Evolutionary conservation across 2,113 vertebrate genomes (phyloP), one percentile per base, ranked within the genome.

Genomic region (Pycnonotus jocosus): DNA sequence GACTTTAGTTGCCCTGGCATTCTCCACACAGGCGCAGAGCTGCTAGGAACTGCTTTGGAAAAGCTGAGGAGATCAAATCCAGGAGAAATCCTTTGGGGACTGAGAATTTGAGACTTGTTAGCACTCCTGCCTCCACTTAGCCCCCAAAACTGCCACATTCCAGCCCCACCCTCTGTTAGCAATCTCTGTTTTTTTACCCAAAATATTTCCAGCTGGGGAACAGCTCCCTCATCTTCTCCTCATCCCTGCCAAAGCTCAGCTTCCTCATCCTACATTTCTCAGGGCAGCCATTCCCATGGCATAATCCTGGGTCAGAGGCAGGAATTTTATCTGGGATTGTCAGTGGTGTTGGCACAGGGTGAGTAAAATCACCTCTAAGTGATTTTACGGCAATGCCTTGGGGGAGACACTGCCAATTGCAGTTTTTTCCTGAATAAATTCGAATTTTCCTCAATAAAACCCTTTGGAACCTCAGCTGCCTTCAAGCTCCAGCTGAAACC

Each of bases 321-420:
- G 70, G 40, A 82, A 35, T 24, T 17, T 27, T 2, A 8, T 3
- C 45, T 30, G 69, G 11, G 6, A 6, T 56, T 87, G 70, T 62
- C 22, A 3, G 2, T 11, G 0, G 0, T 7, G 2, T 9, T 8
- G 60, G 20, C 12, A 23, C 15, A 69, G 20, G 50, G 6, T 0
- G 2, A 40, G 12, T 13, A 3, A 80, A 77, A 42, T 3, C 21
- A 10, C 33, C 12, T 10, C 62, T 4, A 31, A 38, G n/a, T 38
- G 38, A 38, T 38, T 38, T 38, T 1, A 0, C 3, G 15, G n/a
- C 38, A 79, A 22, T 11, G 8, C n/a, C 45, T 48, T 4, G 3
- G 31, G 47, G 47, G 35, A 19, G 35, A 28, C 4, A 51, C 57
- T 16, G 3, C 50, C 30, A 31, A 61, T 42, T 27, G 11, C 58